A percentile compares a stretch with the other conserved stretches of the same genome.
Conservation (phyloP, 2,113 vertebrate genomes). For the Diphyllodes magnificus region DNA sequence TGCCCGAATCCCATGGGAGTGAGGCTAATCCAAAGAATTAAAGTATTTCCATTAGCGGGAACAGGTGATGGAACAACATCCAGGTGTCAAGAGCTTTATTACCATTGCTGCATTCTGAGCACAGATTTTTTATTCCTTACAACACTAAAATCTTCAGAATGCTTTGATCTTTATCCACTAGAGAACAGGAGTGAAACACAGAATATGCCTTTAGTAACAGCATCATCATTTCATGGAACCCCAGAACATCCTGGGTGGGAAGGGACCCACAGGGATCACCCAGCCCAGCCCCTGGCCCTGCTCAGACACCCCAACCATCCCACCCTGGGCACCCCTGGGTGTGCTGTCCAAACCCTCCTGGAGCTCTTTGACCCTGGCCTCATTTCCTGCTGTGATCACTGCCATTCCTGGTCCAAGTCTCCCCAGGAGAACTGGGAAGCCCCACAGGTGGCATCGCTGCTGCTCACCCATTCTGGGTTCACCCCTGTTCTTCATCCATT, state of each 20-base stretch:
- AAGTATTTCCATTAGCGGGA: background rate
- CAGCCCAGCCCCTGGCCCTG: background rate
- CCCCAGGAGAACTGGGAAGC: accelerated
- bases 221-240: background rate
- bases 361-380: background rate
- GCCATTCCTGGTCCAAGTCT: background rate
- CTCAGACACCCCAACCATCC: background rate
- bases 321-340: background rate
- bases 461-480: background rate
- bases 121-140: background rate
- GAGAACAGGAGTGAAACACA: no score
- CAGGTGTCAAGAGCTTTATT: background rate
- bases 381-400: background rate
- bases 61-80: background rate
- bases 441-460: accelerated
- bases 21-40: background rate
- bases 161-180: background rate
- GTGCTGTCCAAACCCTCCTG: background rate
- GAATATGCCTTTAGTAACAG: background rate
- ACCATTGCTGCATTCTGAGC: background rate
- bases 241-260: accelerated
- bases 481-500: accelerated
- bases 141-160: background rate
- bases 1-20: accelerated
- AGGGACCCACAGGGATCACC: background rate